phyloP scores from a whole-genome alignment of 2,888 invertebrate species.

The Meganola albula region DNA sequence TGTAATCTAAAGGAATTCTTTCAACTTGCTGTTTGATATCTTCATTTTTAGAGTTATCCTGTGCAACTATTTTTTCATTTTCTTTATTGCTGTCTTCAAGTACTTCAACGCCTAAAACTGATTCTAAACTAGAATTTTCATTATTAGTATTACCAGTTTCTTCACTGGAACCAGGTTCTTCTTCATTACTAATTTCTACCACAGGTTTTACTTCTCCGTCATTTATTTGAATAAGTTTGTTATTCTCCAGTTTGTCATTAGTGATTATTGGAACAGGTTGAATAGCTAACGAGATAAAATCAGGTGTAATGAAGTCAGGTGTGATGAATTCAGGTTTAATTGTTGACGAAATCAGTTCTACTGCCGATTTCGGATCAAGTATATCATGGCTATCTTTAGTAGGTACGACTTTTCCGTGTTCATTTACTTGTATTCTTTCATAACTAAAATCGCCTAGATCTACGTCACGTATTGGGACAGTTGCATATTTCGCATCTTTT shows the following conservation, averaged over 20 bases:
- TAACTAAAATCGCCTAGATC: slow-evolving; percentile 49
- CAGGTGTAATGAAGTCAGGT: no score
- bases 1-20: slow-evolving; percentile 65
- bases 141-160: slow-evolving; percentile 31
- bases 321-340: slow-evolving; percentile 21
- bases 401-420: slow-evolving; percentile 39
- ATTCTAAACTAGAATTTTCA: slow-evolving; percentile 41
- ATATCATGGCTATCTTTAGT: slow-evolving; percentile 33
- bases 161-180: slow-evolving; percentile 34
- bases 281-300: neutral
- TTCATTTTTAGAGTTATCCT: slow-evolving; percentile 26
- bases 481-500: slow-evolving; percentile 9
- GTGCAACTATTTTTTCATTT: slow-evolving; percentile 30
- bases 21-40: slow-evolving; percentile 68
- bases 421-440: slow-evolving; percentile 43
- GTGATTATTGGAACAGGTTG: neutral
- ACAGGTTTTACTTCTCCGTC: slow-evolving; percentile 64
- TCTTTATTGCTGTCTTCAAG: slow-evolving; percentile 21
- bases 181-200: slow-evolving; percentile 54
- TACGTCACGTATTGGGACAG: slow-evolving; percentile 37
- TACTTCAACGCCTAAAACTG: slow-evolving; percentile 33
- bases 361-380: slow-evolving; percentile 26
- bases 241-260: slow-evolving; percentile 26
- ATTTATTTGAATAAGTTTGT: slow-evolving; percentile 42
- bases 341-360: slow-evolving; percentile 25